Percentiles rank a stretch among this genome's conserved stretches.
These are phyloP conservation scores for Myiozetetes cayanensis DNA, from an alignment of 2,113 vertebrate species.

Conservation along the genomic window DNA sequence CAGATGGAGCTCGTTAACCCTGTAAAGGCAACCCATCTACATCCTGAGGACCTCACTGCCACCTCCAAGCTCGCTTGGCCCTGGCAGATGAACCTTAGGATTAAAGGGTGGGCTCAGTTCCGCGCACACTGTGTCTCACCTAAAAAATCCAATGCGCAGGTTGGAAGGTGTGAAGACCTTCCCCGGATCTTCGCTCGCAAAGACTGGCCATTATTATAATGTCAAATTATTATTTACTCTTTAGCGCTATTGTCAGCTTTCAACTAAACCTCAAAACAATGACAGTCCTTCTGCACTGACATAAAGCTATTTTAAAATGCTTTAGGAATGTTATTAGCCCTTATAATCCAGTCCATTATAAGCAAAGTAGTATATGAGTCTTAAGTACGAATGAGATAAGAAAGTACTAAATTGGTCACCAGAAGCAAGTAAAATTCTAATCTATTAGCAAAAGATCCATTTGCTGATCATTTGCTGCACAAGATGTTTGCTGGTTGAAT, in stretches of 20 bases:
- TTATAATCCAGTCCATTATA: neutral
- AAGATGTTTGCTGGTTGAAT: neutral
- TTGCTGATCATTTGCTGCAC: neutral
- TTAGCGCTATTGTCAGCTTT: neutral
- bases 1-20: too few species aligned
- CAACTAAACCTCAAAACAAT: neutral
- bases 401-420: neutral
- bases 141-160: too few species aligned
- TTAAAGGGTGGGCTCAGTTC: too few species aligned
- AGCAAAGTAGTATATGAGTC: neutral
- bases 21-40: too few species aligned
- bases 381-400: neutral
- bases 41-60: too few species aligned
- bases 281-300: neutral
- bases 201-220: too few species aligned
- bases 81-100: too few species aligned
- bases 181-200: too few species aligned
- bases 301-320: neutral
- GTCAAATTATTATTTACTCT: neutral
- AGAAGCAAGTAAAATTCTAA: neutral
- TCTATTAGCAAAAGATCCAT: neutral
- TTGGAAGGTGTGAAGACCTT: too few species aligned
- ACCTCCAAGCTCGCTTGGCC: too few species aligned
- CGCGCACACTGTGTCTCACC: too few species aligned
- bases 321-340: neutral